Evolutionary conservation across 2,113 vertebrate species (phyloP).

Genomic region (Cyrtonyx montezumae): DNA sequence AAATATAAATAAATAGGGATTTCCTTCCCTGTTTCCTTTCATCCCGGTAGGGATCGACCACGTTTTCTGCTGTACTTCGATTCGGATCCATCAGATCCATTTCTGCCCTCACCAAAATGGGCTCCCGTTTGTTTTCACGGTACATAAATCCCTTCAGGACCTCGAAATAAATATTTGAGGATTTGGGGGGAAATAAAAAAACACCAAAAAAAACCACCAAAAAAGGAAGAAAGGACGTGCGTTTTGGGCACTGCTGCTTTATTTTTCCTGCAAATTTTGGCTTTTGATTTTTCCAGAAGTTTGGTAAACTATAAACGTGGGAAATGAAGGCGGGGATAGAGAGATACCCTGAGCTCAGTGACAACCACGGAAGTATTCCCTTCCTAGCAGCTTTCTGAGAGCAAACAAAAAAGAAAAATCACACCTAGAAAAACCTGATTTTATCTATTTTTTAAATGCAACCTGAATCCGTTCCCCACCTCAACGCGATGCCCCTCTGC

Average conservation of each 20-base stretch:
- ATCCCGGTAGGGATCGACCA: rapidly evolving
- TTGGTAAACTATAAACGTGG: neutral
- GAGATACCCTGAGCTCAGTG: neutral
- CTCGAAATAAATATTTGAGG: neutral
- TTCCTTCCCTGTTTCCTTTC: neutral
- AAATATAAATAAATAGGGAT: neutral
- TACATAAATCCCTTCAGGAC: neutral
- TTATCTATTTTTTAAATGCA: neutral
- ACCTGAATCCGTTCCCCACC: neutral
- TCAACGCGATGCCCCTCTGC: neutral
- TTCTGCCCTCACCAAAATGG: neutral
- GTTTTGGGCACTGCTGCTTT: neutral
- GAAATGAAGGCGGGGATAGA: neutral
- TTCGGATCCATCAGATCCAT: neutral
- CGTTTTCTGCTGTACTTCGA: neutral
- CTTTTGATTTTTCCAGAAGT: neutral
- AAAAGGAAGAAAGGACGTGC: neutral
- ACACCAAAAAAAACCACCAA: neutral
- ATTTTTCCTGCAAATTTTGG: neutral
- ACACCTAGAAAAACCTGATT: neutral
- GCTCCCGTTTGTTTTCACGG: neutral
- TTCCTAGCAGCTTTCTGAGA: neutral
- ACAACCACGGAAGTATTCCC: neutral
- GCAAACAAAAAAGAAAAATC: neutral
- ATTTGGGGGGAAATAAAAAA: neutral